Percentiles rank a stretch among this genome's conserved stretches.
Evolutionary conservation across 2,113 vertebrate species (phyloP).

Genomic region (Benitochromis conjunctus): DNA sequence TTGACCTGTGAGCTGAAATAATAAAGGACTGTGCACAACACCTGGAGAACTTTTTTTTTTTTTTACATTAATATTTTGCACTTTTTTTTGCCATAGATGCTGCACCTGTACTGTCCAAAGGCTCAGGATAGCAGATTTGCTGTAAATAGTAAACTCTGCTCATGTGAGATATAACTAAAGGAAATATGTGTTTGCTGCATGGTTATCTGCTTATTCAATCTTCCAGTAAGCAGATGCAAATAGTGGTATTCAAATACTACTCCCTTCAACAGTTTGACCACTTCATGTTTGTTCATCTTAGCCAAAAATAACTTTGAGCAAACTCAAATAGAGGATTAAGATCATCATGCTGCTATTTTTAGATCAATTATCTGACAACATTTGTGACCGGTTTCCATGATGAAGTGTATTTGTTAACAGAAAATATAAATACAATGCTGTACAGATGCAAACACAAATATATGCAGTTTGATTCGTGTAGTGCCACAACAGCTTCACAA

Average conservation of each 20-base stretch:
- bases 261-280: background rate
- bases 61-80: background rate
- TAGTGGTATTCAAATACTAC: background rate
- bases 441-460: background rate
- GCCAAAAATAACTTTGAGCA: background rate
- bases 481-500: background rate
- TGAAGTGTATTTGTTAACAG: background rate
- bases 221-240: background rate
- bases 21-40: background rate
- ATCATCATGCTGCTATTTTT: background rate
- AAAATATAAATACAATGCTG: background rate
- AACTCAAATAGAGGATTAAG: background rate
- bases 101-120: background rate
- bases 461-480: background rate
- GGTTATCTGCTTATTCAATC: background rate
- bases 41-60: background rate
- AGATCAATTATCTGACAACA: background rate
- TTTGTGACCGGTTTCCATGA: fast-evolving
- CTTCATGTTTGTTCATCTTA: background rate
- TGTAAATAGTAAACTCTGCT: background rate
- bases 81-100: background rate
- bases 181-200: background rate
- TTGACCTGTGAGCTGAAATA: background rate
- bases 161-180: background rate
- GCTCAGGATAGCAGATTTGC: background rate